These are phyloP conservation scores for Vulpes lagopus DNA, from an alignment of 2,113 vertebrate genomes.

Conservation along the genomic window DNA sequence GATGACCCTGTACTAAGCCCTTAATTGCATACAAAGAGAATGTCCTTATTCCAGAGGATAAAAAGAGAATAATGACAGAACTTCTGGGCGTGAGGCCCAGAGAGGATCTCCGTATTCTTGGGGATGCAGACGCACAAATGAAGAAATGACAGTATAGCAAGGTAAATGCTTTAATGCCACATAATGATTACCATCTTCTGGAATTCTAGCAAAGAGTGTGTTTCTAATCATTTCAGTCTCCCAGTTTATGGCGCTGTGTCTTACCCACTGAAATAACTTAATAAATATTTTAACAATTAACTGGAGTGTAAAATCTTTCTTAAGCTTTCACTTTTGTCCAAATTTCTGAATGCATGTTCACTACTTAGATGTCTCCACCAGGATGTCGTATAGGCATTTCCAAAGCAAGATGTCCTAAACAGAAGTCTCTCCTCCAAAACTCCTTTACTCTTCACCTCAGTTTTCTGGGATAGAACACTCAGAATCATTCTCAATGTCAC, in stretches of 20 bases:
- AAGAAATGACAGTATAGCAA: neutral
- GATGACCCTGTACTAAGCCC: neutral
- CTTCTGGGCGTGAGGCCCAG: neutral
- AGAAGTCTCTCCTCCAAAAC: neutral
- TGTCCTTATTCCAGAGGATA: neutral
- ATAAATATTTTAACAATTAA: neutral
- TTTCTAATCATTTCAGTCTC: neutral
- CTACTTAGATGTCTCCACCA: neutral
- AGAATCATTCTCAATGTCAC: neutral
- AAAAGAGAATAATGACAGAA: neutral
- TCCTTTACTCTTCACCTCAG: neutral
- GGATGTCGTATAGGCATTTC: neutral
- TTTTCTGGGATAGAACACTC: neutral
- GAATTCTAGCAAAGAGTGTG: neutral
- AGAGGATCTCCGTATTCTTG: neutral
- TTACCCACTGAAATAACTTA: slow-evolving; percentile 13
- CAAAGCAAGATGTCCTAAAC: neutral
- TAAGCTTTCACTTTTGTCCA: neutral
- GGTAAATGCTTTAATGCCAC: neutral
- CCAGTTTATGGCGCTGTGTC: neutral
- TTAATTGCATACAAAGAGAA: neutral
- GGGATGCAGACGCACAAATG: neutral
- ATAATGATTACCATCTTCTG: neutral
- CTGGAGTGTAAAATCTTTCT: neutral
- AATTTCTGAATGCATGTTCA: neutral